Conservation (phyloP, 2,888 invertebrate species). For the Caenorhabditis parvicauda region DNA sequence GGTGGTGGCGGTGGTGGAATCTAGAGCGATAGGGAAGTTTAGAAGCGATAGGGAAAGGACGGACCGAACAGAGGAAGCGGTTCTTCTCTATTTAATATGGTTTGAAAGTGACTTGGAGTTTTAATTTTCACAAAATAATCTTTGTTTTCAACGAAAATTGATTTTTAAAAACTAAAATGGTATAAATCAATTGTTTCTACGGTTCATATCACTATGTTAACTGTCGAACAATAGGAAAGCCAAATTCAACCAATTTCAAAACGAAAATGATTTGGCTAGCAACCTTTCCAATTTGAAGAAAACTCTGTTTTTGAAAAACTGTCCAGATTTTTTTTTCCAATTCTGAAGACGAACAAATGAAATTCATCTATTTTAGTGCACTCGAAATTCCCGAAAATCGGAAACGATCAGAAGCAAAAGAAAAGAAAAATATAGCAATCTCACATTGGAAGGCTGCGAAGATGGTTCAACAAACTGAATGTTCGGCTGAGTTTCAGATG, state of each 20-base stretch:
- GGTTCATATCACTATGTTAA: too few species aligned
- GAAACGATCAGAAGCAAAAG: neutral
- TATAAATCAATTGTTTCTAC: too few species aligned
- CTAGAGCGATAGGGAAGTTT: conserved; percentile 5
- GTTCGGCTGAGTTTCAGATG: conserved; percentile 27
- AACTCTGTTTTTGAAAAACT: neutral
- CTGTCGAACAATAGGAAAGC: too few species aligned
- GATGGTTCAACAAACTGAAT: conserved; percentile 34
- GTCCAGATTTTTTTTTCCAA: too few species aligned
- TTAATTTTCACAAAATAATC: neutral
- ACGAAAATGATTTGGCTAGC: too few species aligned
- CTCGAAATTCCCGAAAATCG: neutral
- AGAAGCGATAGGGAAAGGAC: conserved; percentile 9
- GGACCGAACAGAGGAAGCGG: conserved; percentile 4
- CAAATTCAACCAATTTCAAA: too few species aligned
- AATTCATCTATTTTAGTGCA: neutral
- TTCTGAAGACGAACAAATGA: conserved; percentile 11
- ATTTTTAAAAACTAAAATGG: neutral
- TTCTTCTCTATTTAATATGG: too few species aligned
- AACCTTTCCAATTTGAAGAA: too few species aligned
- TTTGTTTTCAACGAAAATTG: neutral
- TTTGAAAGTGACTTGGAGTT: too few species aligned
- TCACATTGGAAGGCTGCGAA: conserved; percentile 22
- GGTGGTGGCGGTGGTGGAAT: conserved; percentile 47
- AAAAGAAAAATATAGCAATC: conserved; percentile 3